Percentiles rank a stretch among this genome's conserved stretches.
These are phyloP conservation scores for Echinarachnius parma DNA, from an alignment of 53 echinoderm and acorn worm genomes.

Conservation along the genomic window DNA sequence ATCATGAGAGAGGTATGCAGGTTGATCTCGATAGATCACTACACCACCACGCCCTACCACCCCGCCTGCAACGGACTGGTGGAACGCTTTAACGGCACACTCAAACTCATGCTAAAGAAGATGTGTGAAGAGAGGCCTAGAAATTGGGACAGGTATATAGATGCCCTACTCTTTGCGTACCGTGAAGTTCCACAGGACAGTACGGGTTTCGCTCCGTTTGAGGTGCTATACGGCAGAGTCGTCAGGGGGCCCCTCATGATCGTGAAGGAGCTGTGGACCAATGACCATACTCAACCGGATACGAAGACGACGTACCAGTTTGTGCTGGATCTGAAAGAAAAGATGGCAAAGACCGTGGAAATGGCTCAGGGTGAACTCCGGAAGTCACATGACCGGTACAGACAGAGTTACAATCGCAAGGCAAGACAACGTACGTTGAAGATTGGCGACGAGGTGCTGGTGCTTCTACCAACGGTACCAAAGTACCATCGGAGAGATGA, in stretches of 20 bases:
- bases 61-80: slow-evolving; percentile 41
- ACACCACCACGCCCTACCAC: slow-evolving; percentile 42
- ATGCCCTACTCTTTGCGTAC: slow-evolving; percentile 62
- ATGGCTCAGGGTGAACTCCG: slow-evolving; percentile 48
- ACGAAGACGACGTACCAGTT: slow-evolving; percentile 60
- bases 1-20: too few relatives aligned
- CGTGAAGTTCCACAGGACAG: slow-evolving; percentile 61
- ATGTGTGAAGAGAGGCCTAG: slow-evolving; percentile 54
- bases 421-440: slow-evolving; percentile 51
- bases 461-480: slow-evolving; percentile 59
- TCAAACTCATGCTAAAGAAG: too few relatives aligned
- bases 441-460: slow-evolving; percentile 48
- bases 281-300: slow-evolving; percentile 16
- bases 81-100: slow-evolving; percentile 48
- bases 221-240: slow-evolving; percentile 55
- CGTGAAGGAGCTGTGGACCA: slow-evolving; percentile 59
- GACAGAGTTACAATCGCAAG: slow-evolving; percentile 45
- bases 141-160: slow-evolving; percentile 66
- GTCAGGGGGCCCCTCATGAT: slow-evolving; percentile 65
- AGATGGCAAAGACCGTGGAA: slow-evolving; percentile 45
- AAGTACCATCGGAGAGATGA: slow-evolving; percentile 24
- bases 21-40: slow-evolving; percentile 19
- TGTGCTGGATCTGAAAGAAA: slow-evolving; percentile 52
- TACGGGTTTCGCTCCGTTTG: slow-evolving; percentile 62
- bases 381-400: slow-evolving; percentile 40